These are phyloP conservation scores for Nyctibius bracteatus DNA, from an alignment of 2,113 vertebrate genomes.

Conservation along the genomic window DNA sequence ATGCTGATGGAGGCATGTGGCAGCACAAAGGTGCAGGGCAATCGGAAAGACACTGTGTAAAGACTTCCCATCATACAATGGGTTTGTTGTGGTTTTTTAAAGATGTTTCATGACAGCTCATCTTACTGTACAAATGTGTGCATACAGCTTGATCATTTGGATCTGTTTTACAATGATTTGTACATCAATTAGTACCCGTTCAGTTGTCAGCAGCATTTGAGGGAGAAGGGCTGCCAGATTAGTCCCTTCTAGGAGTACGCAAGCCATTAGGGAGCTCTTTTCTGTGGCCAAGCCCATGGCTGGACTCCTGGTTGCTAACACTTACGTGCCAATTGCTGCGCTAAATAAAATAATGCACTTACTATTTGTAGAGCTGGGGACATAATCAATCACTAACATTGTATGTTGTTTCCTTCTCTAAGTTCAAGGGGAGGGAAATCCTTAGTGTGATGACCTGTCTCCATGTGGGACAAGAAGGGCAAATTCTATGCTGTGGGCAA, in stretches of 20 bases:
- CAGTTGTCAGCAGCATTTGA: not conserved
- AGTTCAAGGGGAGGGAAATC: not conserved
- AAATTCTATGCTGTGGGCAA: not conserved
- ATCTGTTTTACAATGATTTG: not conserved
- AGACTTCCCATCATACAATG: fast-evolving
- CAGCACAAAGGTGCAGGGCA: not conserved
- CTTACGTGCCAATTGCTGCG: not conserved
- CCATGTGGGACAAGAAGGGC: not conserved
- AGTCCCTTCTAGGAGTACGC: not conserved
- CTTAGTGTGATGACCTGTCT: not conserved
- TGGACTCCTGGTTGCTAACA: not conserved
- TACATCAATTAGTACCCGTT: not conserved
- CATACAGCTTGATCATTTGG: fast-evolving
- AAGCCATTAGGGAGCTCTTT: not conserved
- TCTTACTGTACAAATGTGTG: not conserved
- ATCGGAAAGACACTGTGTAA: fast-evolving
- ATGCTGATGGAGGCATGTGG: fast-evolving
- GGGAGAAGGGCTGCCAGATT: not conserved
- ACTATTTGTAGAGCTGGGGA: not conserved
- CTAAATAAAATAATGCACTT: not conserved
- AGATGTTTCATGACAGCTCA: not conserved
- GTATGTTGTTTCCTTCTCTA: not conserved
- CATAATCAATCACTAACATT: not conserved
- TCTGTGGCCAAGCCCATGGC: not conserved
- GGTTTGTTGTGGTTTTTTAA: not conserved